Conservation (phyloP, 2,113 vertebrate species). For the Chrysochloris asiatica region DNA sequence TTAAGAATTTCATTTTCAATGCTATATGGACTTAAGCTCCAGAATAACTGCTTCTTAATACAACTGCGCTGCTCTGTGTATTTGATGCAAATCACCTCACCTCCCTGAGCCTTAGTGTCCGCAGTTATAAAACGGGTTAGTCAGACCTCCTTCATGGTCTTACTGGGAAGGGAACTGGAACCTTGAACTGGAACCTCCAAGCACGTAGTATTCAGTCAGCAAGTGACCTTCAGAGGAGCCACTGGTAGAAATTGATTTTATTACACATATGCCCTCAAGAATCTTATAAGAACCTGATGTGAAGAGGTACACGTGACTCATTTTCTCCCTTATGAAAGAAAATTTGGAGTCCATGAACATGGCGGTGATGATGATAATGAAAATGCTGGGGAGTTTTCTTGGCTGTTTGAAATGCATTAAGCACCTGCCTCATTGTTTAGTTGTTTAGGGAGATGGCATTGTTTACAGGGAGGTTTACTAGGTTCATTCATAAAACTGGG, state of each 20-base stretch:
- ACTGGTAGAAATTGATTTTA: neutral
- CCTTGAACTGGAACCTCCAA: neutral
- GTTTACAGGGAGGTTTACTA: accelerated
- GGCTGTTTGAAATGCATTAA: neutral
- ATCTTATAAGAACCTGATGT: neutral
- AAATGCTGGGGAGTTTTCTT: neutral
- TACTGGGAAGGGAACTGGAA: neutral
- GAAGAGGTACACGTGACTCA: neutral
- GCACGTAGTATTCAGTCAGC: neutral
- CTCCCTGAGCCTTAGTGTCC: neutral
- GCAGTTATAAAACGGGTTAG: neutral
- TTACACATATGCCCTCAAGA: neutral
- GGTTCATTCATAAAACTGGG: neutral
- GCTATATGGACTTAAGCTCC: neutral
- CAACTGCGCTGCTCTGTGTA: neutral
- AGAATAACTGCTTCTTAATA: neutral
- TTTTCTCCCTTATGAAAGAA: neutral
- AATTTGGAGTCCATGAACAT: too few species aligned
- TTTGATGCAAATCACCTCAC: neutral
- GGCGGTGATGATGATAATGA: too few species aligned
- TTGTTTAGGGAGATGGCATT: neutral
- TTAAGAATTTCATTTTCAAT: too few species aligned
- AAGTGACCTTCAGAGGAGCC: neutral
- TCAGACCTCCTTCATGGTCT: too few species aligned
- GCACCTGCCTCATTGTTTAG: neutral